Conservation (phyloP, 2,888 invertebrate genomes). For the Chaitophorus viminalis region DNA sequence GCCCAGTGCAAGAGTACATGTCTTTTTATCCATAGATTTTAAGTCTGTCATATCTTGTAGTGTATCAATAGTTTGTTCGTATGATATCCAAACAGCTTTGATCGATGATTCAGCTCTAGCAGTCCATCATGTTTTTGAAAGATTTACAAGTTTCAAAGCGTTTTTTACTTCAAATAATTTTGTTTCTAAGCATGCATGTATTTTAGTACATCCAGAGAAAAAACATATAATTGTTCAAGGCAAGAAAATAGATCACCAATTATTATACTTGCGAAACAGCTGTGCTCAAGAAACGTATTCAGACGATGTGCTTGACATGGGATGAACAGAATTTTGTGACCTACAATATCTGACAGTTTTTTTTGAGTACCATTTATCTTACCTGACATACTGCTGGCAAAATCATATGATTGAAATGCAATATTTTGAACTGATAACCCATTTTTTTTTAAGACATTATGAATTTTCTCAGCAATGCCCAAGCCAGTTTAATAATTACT, state of each 20-base stretch:
- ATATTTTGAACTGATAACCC: not conserved
- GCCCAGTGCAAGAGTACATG: not conserved
- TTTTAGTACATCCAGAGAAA: conserved; percentile 44
- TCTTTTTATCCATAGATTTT: not conserved
- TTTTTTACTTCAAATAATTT: conserved; percentile 22
- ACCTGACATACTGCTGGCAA: conserved; percentile 42
- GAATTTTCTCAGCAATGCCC: not conserved
- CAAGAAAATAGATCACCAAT: conserved; percentile 31
- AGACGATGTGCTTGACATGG: conserved; percentile 31
- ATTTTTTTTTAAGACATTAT: conserved; percentile 11
- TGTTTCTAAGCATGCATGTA: conserved; percentile 19
- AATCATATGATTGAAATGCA: conserved; percentile 44
- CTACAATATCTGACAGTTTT: too few species aligned
- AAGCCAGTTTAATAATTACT: not conserved
- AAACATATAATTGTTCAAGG: conserved; percentile 17
- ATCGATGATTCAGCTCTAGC: conserved; percentile 8
- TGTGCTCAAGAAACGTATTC: conserved; percentile 45
- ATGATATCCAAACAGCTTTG: not conserved
- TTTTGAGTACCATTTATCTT: too few species aligned
- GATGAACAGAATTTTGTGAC: not conserved
- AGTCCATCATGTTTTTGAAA: conserved; percentile 40
- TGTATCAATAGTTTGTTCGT: not conserved
- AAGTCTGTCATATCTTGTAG: not conserved
- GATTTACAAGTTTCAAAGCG: not conserved
- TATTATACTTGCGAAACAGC: conserved; percentile 1